Conservation (phyloP, 2,888 invertebrate species). For the Lordiphosa fenestrarum region DNA sequence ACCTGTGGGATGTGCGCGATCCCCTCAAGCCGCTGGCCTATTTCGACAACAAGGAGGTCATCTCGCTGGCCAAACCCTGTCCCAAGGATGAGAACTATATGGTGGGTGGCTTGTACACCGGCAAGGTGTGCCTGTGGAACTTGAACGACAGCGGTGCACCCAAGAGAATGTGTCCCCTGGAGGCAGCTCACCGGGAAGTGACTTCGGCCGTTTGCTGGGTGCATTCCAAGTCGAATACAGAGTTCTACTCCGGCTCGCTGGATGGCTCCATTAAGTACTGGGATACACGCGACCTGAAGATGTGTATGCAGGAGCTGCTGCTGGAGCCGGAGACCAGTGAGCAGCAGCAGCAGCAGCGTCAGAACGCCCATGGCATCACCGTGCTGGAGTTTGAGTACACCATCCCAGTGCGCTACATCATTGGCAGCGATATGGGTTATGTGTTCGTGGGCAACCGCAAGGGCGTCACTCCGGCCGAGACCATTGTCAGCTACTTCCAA, state of each 20-base stretch:
- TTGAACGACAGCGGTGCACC: constrained; percentile 88
- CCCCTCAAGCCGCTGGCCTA: constrained; percentile 84
- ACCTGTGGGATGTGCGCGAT: constrained; percentile 71
- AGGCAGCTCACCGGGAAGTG: constrained; percentile 91
- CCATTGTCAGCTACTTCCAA: constrained; percentile 82
- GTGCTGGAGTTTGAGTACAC: constrained; percentile 86
- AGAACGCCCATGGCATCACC: constrained; percentile 84
- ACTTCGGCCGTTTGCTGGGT: constrained; percentile 93
- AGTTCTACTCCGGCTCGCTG: constrained; percentile 94
- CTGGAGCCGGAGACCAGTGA: constrained; percentile 84
- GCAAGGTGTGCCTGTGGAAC: constrained; percentile 91
- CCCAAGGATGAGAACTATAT: constrained; percentile 89
- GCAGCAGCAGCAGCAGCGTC: constrained; percentile 81
- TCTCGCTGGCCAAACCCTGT: constrained; percentile 91
- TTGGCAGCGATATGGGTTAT: constrained; percentile 85
- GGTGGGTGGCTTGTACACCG: constrained; percentile 87
- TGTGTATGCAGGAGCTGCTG: constrained; percentile 83
- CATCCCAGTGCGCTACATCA: constrained; percentile 87
- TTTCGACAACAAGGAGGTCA: constrained; percentile 86
- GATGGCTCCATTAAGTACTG: constrained; percentile 87
- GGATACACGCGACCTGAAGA: constrained; percentile 85
- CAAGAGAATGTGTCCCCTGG: constrained; percentile 86
- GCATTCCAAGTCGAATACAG: constrained; percentile 94
- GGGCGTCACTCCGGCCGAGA: constrained; percentile 85
- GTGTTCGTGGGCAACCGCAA: constrained; percentile 87